Percentiles rank a stretch among this genome's conserved stretches.
phyloP scores from a whole-genome alignment of 2,888 invertebrate genomes.

The Celastrina argiolus region DNA sequence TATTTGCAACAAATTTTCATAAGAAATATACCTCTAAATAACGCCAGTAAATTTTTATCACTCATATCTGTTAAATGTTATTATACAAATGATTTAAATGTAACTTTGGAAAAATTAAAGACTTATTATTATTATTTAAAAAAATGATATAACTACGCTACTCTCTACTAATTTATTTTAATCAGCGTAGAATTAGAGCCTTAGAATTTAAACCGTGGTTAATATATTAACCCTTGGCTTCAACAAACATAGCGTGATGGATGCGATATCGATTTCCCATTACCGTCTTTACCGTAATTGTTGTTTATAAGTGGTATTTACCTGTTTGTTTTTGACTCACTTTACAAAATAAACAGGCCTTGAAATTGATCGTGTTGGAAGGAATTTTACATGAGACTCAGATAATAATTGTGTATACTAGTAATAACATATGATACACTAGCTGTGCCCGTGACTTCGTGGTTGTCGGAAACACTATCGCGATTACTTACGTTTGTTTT shows the following conservation, averaged over 20 bases:
- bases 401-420: too few relatives aligned
- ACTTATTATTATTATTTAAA: too few relatives aligned
- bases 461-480: too few relatives aligned
- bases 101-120: too few relatives aligned
- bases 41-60: too few relatives aligned
- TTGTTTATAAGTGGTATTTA: conserved; percentile 22
- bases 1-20: too few relatives aligned
- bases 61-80: too few relatives aligned
- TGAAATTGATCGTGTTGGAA: conserved; percentile 16
- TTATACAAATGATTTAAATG: too few relatives aligned
- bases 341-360: conserved; percentile 1
- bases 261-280: conserved; percentile 31
- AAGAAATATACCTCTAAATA: too few relatives aligned
- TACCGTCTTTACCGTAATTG: conserved; percentile 25
- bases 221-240: conserved; percentile 18
- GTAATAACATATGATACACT: too few relatives aligned
- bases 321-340: conserved; percentile 14
- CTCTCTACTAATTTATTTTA: not conserved
- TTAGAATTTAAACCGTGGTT: conserved; percentile 3
- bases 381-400: conserved; percentile 6
- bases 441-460: too few relatives aligned
- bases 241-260: conserved; percentile 26
- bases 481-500: too few relatives aligned
- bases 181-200: not conserved
- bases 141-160: not conserved